Base-by-base conservation (phyloP, 2,113 vertebrate genomes). In the Rhea pennata region DNA sequence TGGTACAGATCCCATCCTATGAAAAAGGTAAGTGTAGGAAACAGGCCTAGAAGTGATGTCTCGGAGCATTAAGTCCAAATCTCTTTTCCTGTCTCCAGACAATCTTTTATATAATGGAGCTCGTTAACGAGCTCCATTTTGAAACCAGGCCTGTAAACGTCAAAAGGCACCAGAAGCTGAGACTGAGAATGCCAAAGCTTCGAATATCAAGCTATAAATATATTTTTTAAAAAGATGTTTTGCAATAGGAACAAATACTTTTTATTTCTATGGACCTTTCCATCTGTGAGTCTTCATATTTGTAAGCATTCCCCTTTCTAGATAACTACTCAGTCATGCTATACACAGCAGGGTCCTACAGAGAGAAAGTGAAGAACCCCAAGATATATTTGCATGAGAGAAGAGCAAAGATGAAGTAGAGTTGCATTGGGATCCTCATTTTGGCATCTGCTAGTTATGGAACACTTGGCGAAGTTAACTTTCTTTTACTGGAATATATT, bases 401-500 rank as follows among this genome's bases (percentile, higher is more conserved):
- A 71, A 42, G 29, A 87, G 78, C 56, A 87, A 69, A 86, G 44
- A 24, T 81, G 8, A 67, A 93, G 6, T 24, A 73, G 9, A 27
- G 78, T 73, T 10, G 11, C 58, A 12, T 3, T 48, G 20, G 24
- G 39, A 62, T 50, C 66, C 50, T 85, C 66, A 29, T 73, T 76
- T 53, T 76, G 77, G 64, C 86, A 89, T 27, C 39, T 5, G 9
- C 67, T 58, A 50, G 73, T 80, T 89, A 15, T 12, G 13, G 54
- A 73, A 70, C 42, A 22, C 44, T 92, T 67, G 29, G 31, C 3
- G 16, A 82, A 23, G 77, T 90, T 11, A 62, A 62, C 48, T 75
- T 70, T 39, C 70, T 93, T 93, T 93, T 89, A 87, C 89, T 46
- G 88, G 66, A 93, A 79, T n/a, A 40, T 20, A 11, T 66, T 72